Conservation (phyloP, 2,113 vertebrate species). For the Copsychus sechellarum region DNA sequence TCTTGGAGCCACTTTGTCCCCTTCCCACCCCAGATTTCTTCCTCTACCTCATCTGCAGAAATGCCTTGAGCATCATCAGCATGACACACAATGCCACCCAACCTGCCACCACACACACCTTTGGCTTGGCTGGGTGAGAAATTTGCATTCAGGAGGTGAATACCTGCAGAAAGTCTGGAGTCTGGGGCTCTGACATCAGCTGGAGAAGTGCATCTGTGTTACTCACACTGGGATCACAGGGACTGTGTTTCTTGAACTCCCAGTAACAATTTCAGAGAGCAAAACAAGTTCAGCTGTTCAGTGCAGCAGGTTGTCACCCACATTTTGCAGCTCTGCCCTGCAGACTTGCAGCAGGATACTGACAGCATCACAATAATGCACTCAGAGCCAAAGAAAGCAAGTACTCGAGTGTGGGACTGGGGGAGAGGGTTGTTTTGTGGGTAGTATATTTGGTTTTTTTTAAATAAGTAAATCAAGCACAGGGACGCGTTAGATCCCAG, state of each 20-base stretch:
- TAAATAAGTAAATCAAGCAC: background rate
- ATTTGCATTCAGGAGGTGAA: background rate
- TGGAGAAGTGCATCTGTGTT: fast-evolving
- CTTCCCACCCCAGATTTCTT: background rate
- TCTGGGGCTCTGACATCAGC: background rate
- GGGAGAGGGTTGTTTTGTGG: background rate
- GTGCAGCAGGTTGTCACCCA: background rate
- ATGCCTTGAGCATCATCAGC: fast-evolving
- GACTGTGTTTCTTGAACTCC: background rate
- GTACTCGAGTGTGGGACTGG: fast-evolving
- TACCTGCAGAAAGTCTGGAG: background rate
- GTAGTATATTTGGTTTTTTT: background rate
- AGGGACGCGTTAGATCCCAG: background rate
- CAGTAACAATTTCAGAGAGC: background rate
- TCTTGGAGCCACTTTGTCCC: background rate
- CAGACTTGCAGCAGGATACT: background rate
- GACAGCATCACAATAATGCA: fast-evolving
- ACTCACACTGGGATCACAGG: background rate
- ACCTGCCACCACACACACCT: fast-evolving
- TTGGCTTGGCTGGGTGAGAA: background rate
- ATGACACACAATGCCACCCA: fast-evolving
- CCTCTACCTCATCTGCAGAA: background rate
- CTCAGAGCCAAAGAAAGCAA: background rate
- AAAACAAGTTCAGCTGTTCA: background rate
- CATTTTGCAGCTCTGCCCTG: background rate